Base-by-base conservation (phyloP, 2,113 vertebrate genomes). In the Calidris pugnax region DNA sequence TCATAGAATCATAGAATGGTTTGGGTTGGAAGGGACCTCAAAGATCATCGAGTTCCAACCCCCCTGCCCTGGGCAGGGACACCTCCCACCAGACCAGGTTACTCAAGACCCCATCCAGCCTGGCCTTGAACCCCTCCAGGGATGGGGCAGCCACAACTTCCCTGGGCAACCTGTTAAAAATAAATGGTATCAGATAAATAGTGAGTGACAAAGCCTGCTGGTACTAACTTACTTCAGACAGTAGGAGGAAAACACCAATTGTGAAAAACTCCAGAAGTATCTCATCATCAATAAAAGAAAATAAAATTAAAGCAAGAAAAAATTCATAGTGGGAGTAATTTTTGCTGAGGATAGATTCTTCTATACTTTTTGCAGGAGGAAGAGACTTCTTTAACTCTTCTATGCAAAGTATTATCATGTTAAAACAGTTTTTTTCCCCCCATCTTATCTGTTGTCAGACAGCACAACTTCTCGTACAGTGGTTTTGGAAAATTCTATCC, bases 401-500 rank as follows among this genome's bases (percentile, higher is more conserved):
- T 14, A 4, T 67, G 50, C n/a, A 8, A 69, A 69, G 6, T 48
- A 66, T 63, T 35, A 47, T 2, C 48, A n/a, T 0, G 4, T 32
- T 77, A 48, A 96, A 57, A 45, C 18, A 4, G 4, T n/a, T 57
- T 57, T 53, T 81, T 39, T 50, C 80, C 41, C 35, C 37, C 35
- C 28, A 12, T 39, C 30, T 80, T 60, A 47, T 76, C 57, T 93
- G 22, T 74, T 80, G 74, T 18, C 90, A 98, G 98, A 72, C 43
- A 98, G 96, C 87, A 85, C 35, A 43, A 2, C n/a, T 32, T 96
- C 86, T 95, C 97, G 98, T 51, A 30, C 86, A 32, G 95, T 84
- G n/a, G 95, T 98, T 60, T 67, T 80, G 14, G 98, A 98, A 78
- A 93, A 50, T 53, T 59, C 97, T 83, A 80, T 85, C 55, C 95